phyloP scores from a whole-genome alignment of 2,888 invertebrate genomes.

The Andrena haemorrhoa region DNA sequence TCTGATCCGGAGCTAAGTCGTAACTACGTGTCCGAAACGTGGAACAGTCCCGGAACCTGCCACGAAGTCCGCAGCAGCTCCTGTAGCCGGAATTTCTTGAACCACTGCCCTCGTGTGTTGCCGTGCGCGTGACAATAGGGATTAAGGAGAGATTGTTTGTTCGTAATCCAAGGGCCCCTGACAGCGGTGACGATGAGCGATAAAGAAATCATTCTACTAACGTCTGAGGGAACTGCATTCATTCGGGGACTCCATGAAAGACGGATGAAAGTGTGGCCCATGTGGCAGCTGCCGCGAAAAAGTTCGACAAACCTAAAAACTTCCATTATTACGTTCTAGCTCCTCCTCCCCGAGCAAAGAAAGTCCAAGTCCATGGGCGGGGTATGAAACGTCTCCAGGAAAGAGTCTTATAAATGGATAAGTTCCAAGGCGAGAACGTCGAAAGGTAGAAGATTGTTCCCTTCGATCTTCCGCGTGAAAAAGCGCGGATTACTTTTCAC shows the following conservation, averaged over 20 bases:
- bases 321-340: slow-evolving; percentile 9
- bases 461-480: slow-evolving; percentile 12
- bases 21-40: slow-evolving; percentile 76
- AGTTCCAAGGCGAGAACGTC: slow-evolving; percentile 25
- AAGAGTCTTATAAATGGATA: slow-evolving; percentile 25
- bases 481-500: slow-evolving; percentile 18
- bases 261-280: background rate
- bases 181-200: background rate
- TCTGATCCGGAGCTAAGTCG: slow-evolving; percentile 73
- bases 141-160: slow-evolving; percentile 29
- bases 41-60: slow-evolving; percentile 54
- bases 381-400: slow-evolving; percentile 4
- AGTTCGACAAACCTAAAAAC: slow-evolving; percentile 16
- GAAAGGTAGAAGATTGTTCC: slow-evolving; percentile 2
- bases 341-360: background rate
- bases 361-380: background rate
- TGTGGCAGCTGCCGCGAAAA: background rate
- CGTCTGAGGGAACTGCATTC: background rate
- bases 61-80: slow-evolving; percentile 59
- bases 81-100: slow-evolving; percentile 72
- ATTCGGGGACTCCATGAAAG: background rate
- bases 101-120: slow-evolving; percentile 42
- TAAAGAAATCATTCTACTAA: background rate
- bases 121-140: slow-evolving; percentile 4
- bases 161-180: background rate